Conservation (phyloP, 2,888 invertebrate genomes). For the Omphaloscelis lunosa region DNA sequence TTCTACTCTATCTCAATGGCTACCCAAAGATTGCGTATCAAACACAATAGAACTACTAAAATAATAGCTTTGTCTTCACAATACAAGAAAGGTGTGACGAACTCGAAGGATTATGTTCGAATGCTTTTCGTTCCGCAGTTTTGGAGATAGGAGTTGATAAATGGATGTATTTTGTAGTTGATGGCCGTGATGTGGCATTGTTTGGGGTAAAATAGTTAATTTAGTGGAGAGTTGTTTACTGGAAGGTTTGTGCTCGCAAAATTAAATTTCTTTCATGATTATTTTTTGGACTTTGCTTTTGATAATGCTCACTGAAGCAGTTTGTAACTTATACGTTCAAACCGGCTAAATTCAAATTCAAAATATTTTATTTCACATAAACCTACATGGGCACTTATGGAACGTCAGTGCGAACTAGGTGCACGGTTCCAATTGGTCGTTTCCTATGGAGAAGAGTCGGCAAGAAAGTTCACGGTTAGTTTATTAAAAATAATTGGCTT, state of each 20-base stretch:
- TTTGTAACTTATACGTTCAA: not conserved
- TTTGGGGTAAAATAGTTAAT: constrained; percentile 28
- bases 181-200: constrained; percentile 54
- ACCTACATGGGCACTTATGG: too few relatives aligned
- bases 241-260: not conserved
- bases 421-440: not conserved
- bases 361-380: not conserved
- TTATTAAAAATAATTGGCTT: not conserved
- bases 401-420: not conserved
- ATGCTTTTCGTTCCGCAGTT: constrained; percentile 50
- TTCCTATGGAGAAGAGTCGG: not conserved
- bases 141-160: constrained; percentile 45
- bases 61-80: constrained; percentile 38
- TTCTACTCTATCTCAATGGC: constrained; percentile 7
- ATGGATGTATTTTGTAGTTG: constrained; percentile 44
- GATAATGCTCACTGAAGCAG: not conserved
- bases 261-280: not conserved
- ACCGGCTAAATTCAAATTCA: not conserved
- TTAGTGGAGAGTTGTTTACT: constrained; percentile 5
- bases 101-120: constrained; percentile 39
- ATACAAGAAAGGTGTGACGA: constrained; percentile 50
- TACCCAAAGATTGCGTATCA: constrained; percentile 44
- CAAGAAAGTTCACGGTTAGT: not conserved
- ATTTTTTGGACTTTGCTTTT: not conserved
- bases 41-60: constrained; percentile 38